Conservation (phyloP, 2,797 vertebrate genomes). For the Streptopelia turtur region DNA sequence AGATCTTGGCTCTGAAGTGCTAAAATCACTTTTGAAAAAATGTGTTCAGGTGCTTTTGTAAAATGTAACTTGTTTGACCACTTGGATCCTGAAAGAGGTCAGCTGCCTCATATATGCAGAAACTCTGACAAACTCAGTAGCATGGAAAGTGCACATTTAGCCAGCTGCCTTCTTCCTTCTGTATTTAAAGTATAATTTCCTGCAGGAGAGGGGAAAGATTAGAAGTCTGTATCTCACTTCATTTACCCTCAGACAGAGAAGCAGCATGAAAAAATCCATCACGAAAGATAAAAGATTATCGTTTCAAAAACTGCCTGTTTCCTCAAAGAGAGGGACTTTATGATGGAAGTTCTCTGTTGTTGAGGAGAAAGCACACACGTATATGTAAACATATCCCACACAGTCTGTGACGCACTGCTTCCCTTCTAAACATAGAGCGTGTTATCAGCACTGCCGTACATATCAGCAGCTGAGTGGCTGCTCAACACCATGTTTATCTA, state of each 20-base stretch:
- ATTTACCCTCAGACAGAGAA: constrained; percentile 18
- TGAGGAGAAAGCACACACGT: constrained; percentile 3
- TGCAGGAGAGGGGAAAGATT: neutral
- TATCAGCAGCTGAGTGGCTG: constrained; percentile 54
- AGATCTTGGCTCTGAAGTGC: constrained; percentile 3
- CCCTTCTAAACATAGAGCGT: constrained; percentile 68
- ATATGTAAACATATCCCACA: constrained; percentile 46
- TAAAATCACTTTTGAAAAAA: constrained; percentile 19
- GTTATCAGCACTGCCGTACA: constrained; percentile 46
- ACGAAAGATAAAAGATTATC: neutral
- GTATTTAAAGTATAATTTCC: constrained; percentile 31
- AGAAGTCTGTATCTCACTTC: constrained; percentile 22
- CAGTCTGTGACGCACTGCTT: constrained; percentile 29
- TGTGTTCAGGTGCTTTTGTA: neutral
- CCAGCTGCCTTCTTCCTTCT: constrained; percentile 3
- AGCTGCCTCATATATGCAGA: neutral
- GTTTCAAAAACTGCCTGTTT: neutral
- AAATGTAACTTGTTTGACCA: neutral
- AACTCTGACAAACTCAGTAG: neutral
- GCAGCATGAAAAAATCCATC: neutral
- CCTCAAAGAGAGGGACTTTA: constrained; percentile 33
- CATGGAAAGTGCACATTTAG: neutral
- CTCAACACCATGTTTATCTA: constrained; percentile 70
- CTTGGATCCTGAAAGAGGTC: neutral
- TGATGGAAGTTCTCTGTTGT: constrained; percentile 29